A percentile compares a stretch with the other conserved stretches of the same genome.
These are phyloP conservation scores for Troides helena DNA, from an alignment of 2,888 invertebrate genomes.

Conservation along the genomic window DNA sequence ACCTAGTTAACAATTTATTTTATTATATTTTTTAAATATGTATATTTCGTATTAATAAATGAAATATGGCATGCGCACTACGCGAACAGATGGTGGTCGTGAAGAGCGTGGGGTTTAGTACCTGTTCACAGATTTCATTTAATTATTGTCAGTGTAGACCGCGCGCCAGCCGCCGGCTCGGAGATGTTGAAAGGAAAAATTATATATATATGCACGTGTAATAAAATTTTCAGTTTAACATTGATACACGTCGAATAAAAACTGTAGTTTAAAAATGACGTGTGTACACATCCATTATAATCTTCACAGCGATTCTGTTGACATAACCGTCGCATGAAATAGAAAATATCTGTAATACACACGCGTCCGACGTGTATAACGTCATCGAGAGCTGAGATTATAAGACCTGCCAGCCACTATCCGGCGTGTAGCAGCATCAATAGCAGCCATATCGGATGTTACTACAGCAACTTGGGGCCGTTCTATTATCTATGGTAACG, in stretches of 20 bases:
- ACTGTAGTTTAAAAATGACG: background rate
- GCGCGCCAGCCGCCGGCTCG: no score
- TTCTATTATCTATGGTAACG: conserved; percentile 28
- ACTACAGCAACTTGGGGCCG: conserved; percentile 2
- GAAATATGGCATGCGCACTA: conserved; percentile 13
- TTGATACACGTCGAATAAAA: background rate
- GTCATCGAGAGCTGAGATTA: no score
- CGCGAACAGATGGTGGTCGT: background rate
- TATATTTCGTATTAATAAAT: conserved; percentile 16
- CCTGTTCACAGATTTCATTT: background rate
- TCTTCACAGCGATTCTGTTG: background rate
- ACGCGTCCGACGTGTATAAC: no score
- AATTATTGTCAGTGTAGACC: conserved; percentile 23
- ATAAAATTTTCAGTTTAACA: no score
- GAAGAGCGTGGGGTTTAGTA: no score
- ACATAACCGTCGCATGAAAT: background rate
- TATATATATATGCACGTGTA: no score
- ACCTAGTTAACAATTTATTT: background rate
- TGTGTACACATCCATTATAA: background rate
- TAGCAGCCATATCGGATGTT: background rate
- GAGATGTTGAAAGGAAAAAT: no score
- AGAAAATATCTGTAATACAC: background rate
- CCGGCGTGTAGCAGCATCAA: no score
- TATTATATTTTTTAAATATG: conserved; percentile 4
- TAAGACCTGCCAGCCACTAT: no score